Evolutionary conservation across 2,797 vertebrate genomes (phyloP).

Genomic region (Moxostoma hubbsi): DNA sequence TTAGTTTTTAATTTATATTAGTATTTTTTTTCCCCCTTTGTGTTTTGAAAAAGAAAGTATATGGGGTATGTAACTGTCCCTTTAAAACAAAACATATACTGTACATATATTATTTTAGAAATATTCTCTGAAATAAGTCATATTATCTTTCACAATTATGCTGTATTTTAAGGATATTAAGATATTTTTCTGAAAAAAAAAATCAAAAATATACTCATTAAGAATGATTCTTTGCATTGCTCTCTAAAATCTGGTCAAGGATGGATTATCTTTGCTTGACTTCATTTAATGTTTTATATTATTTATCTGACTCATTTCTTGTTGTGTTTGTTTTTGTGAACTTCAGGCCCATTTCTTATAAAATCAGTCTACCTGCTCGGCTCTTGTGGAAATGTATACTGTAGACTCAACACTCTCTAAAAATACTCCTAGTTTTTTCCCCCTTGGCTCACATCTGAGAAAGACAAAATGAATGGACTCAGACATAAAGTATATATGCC

Average conservation of each 20-base stretch:
- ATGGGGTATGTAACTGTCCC: too few species aligned
- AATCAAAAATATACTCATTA: too few species aligned
- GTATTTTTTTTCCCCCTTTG: too few species aligned
- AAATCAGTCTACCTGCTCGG: slow-evolving; percentile 46
- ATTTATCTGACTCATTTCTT: slow-evolving; percentile 14
- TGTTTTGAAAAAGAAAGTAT: too few species aligned
- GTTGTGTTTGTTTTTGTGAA: neutral
- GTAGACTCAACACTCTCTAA: slow-evolving; percentile 60
- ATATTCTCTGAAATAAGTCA: too few species aligned
- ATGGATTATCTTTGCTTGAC: slow-evolving; percentile 5
- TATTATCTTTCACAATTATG: neutral
- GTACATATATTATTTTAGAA: too few species aligned
- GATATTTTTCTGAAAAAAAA: too few species aligned
- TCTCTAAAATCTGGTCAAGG: neutral
- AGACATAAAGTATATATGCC: slow-evolving; percentile 53
- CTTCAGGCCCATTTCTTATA: slow-evolving; percentile 24
- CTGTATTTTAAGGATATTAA: too few species aligned
- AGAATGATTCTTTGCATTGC: slow-evolving; percentile 68
- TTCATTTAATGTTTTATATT: slow-evolving; percentile 8
- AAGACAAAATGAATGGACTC: slow-evolving; percentile 46
- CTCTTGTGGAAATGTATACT: slow-evolving; percentile 48
- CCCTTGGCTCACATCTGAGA: slow-evolving; percentile 42
- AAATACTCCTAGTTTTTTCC: slow-evolving; percentile 49
- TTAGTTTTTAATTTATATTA: too few species aligned
- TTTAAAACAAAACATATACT: too few species aligned